Evolutionary conservation across 2,797 vertebrate species (phyloP).

Genomic region (Cuculus canorus): DNA sequence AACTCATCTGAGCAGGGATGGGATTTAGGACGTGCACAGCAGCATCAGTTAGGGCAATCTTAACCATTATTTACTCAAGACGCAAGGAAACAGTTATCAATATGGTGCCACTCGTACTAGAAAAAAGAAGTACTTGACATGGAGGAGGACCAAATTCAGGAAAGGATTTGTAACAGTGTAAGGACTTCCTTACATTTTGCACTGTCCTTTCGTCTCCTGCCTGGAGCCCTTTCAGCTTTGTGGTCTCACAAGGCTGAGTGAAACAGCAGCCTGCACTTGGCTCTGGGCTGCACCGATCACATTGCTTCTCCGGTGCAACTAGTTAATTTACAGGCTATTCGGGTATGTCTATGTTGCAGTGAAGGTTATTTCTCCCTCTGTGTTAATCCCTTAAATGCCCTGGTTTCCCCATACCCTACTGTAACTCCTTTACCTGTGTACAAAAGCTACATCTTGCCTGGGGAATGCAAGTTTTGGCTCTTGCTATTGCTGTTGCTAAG

Average conservation of each 20-base stretch:
- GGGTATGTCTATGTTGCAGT: background rate
- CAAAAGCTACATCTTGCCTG: background rate
- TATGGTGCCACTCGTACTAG: background rate
- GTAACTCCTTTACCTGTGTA: background rate
- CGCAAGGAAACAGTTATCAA: background rate
- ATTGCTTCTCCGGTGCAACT: background rate
- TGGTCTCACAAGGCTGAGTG: background rate
- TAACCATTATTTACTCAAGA: background rate
- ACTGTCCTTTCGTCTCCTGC: background rate
- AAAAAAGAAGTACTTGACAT: background rate
- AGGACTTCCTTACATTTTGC: background rate
- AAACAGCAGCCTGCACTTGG: background rate
- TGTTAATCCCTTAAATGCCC: background rate
- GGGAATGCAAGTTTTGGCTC: background rate
- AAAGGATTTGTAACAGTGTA: background rate
- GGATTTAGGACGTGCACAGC: background rate
- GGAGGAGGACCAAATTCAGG: background rate
- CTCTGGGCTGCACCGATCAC: background rate
- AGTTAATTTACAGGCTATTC: background rate
- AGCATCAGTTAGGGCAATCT: background rate
- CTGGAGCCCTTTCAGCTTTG: background rate
- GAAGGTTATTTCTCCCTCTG: background rate
- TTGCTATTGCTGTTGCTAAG: background rate
- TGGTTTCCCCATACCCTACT: background rate
- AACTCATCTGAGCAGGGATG: background rate